Evolutionary conservation across 2,888 invertebrate species (phyloP), one percentile per base, ranked within the genome.

Genomic region (Nesidiocoris tenuis): DNA sequence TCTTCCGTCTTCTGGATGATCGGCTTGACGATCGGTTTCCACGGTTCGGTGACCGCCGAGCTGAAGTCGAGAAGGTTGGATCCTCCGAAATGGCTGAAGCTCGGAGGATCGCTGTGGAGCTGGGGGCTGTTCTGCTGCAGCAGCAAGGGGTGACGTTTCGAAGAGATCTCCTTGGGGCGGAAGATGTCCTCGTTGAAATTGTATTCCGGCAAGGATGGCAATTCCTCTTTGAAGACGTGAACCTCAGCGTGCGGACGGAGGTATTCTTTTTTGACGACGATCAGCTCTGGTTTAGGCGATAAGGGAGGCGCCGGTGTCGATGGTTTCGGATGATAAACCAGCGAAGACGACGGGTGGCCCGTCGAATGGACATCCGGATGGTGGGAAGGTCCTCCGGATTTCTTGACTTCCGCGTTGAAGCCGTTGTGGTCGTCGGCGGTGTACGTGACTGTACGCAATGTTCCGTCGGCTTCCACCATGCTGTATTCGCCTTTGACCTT

Each of bases 371-470:
- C 66, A 16, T 61, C 71, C 5, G 76, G 78, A 63, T 78, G 78
- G 5, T 63, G 63, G 5, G 39, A 39, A 22, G 54, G 24, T 0
- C 61, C 66, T 5, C 77, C 72, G 9, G 71, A 61, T 3, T 74
- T 78, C 55, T 78, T 76, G 22, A 78, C 78, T 24, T 77, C 78
- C 0, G 78, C 78, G 61, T 78, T 78, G 75, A 78, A 78, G n/a
- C 78, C 78, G 59, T 77, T 71, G 57, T 77, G 65, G 24, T 74
- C 75, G 83, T 91, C 91, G 67, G 91, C 91, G 75, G 89, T 87
- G 84, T 91, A 91, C 83, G 89, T 87, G 76, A 91, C 91, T 0
- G 90, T 91, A 79, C 91, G 87, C 71, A 90, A 88, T 78, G 90
- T 90, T 72, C 91, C 91, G 84, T 91, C 90, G 57, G 90, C 90